Base-by-base conservation (phyloP, 2,797 vertebrate genomes). In the Myotis vivesi region DNA sequence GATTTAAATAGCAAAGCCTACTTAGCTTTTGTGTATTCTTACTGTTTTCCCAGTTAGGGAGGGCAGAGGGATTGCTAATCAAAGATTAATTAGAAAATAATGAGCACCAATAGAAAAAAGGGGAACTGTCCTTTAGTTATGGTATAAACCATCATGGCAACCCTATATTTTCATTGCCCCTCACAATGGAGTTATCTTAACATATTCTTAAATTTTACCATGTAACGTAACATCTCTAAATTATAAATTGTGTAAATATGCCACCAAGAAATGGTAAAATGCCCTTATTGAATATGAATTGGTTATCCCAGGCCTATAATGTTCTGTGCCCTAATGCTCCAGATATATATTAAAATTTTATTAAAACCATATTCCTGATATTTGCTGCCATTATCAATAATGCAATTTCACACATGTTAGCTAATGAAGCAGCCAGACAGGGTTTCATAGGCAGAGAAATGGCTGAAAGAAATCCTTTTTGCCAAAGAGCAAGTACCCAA, bases 281-380 rank as follows among this genome's bases (percentile, higher is more conserved):
- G 28, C 33, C 64, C 66, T 83, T 59, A 92, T 2, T 86, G 41
- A 84, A 96, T 87, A 94, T 55, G 73, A 94, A 95, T 51, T 95
- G 91, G 94, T 96, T 96, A 96, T 92, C 41, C 80, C 66, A 96
- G 68, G 55, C 72, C 87, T 95, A 73, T 82, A 92, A 95, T 85
- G 57, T 96, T 96, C 96, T 92, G 57, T 90, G 62, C 55, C 93
- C 66, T 92, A 87, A 83, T 94, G 80, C 62, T 96, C 82, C 33
- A 79, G 83, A 95, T 94, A 96, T 94, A 95, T 95, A 87, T 68
- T 92, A 96, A 95, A 94, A 85, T 82, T 94, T 96, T 81, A 97
- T 96, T 96, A 92, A 96, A 97, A 93, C 88, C 94, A 97, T 88
- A 96, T 89, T 94, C 92, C 73, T 91, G 79, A 64, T 36, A 80